Evolutionary conservation across 2,888 invertebrate species (phyloP), one percentile per base, ranked within the genome.

Genomic region (Ennomos erosarius): DNA sequence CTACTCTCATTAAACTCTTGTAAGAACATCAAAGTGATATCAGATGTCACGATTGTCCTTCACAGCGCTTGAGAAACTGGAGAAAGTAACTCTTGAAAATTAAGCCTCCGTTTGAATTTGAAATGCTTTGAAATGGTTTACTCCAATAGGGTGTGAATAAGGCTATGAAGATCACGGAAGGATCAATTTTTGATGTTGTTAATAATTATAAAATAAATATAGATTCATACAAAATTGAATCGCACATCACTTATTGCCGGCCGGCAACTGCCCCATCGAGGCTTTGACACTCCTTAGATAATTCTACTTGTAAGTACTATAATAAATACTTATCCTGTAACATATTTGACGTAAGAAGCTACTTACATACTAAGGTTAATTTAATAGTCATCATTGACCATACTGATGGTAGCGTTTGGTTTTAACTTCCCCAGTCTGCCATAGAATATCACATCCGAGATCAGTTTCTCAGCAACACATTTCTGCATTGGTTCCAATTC

Each of bases 31-130:
- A 73, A 76, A 78, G 74, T 68, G 65, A 58, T 80, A 79, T 81
- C 76, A 74, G 73, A 81, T 78, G 74, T 79, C 79, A 75, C 76
- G 76, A 79, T 79, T 81, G 78, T 79, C 77, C 73, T 69, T 64
- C 67, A 73, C 64, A 72, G 69, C 70, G 54, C 59, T 37, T 66
- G 67, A 49, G 49, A 52, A 52, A 43, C 44, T 65, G 55, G 43
- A 65, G 59, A 62, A 57, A 59, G 68, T 59, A 62, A 53, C 63
- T 62, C 59, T 55, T 60, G 61, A 60, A 64, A 66, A 66, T 61
- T 61, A 56, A 64, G 62, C 63, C 64, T 63, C 49, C 37, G 58
- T 62, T 65, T 57, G 55, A 62, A 57, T 59, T 64, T 59, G 56
- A 60, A 58, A 62, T 59, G 55, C 55, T 59, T 51, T 1, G 53